Conservation (phyloP, 92 coral and sea anemone genomes). For the Phenganax marumi region DNA sequence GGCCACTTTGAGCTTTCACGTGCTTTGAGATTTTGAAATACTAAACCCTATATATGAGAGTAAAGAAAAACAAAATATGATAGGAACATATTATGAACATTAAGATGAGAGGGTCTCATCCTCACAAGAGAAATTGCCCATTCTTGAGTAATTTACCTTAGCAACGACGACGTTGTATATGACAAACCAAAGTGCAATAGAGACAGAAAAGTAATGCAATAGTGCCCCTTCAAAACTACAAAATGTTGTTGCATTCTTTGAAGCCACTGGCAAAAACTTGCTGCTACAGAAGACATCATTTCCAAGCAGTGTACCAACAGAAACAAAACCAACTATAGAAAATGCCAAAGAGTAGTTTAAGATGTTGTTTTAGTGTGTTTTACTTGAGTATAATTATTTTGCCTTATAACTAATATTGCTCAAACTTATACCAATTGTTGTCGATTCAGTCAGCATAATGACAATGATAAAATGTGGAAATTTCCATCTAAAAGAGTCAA, state of each 20-base stretch:
- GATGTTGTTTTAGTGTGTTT: not conserved
- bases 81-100: not conserved
- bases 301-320: slow-evolving; percentile 49
- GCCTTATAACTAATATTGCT: not conserved
- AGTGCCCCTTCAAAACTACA: slow-evolving; percentile 75
- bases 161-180: slow-evolving; percentile 68
- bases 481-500: slow-evolving; percentile 27
- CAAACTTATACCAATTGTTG: slow-evolving; percentile 19
- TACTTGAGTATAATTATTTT: not conserved
- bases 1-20: slow-evolving; percentile 4
- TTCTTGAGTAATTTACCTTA: slow-evolving; percentile 57
- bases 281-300: slow-evolving; percentile 67
- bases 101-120: not conserved
- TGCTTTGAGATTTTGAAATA: not conserved
- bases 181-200: slow-evolving; percentile 75
- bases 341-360: not conserved
- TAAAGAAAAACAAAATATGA: not conserved
- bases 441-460: slow-evolving; percentile 26
- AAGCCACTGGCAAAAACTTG: slow-evolving; percentile 38
- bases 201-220: slow-evolving; percentile 64
- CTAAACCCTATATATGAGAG: slow-evolving; percentile 29
- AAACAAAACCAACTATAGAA: slow-evolving; percentile 1
- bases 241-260: slow-evolving; percentile 61
- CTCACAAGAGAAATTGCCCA: not conserved
- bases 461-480: slow-evolving; percentile 43